phyloP scores from a whole-genome alignment of 2,113 vertebrate genomes.

The Neodon shergylaensis region DNA sequence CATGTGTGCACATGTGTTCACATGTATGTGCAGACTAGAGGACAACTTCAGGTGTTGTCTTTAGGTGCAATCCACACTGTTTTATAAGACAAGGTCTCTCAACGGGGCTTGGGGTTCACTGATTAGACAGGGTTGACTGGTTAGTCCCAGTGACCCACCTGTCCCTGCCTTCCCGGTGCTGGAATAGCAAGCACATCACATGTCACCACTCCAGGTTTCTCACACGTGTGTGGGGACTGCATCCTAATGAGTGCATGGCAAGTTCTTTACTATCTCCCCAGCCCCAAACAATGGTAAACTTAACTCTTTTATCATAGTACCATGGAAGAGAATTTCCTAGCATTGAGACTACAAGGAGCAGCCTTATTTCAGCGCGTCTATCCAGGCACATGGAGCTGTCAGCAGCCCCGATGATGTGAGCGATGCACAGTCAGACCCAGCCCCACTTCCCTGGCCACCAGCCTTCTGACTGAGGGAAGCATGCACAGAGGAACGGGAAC shows the following conservation, averaged over 20 bases:
- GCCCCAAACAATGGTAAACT: not conserved
- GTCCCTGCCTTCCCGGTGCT: not conserved
- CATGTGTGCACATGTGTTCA: not conserved
- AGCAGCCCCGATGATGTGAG: not conserved
- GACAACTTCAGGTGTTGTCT: not conserved
- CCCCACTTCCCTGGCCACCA: not conserved
- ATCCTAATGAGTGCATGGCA: not conserved
- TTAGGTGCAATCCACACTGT: not conserved
- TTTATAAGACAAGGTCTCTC: not conserved
- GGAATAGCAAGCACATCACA: not conserved
- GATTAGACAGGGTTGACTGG: not conserved
- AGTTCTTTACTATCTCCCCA: not conserved
- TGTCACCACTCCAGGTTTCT: not conserved
- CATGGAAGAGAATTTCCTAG: not conserved
- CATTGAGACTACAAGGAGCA: not conserved
- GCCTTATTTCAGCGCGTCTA: not conserved
- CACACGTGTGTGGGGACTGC: not conserved
- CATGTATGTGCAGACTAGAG: not conserved
- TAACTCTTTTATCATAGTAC: not conserved
- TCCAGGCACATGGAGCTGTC: not conserved
- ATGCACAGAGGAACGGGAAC: slow-evolving; percentile 20
- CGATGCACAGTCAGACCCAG: not conserved
- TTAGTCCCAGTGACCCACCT: not conserved
- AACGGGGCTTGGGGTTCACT: not conserved
- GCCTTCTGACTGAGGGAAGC: not conserved